Evolutionary conservation across 2,888 invertebrate species (phyloP), one percentile per base, ranked within the genome.

Genomic region (Euzophera pinguis): DNA sequence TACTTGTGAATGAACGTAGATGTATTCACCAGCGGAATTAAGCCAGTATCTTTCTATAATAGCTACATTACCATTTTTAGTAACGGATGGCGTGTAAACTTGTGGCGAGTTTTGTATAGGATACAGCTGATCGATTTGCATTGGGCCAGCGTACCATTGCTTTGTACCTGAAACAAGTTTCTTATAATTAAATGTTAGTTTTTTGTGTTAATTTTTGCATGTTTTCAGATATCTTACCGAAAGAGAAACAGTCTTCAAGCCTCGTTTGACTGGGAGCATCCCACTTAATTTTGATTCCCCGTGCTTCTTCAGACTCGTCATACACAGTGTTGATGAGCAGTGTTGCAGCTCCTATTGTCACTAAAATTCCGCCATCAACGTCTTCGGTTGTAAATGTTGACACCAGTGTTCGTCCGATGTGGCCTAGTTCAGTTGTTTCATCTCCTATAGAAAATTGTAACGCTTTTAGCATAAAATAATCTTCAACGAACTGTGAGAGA

Each of bases 131-230:
- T 88, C 64, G 0, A 88, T 73, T 56, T 91, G 84, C 83, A 94
- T 92, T 0, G 93, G 93, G 0, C 94, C 94, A 0, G 92, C 94
- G 63, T 92, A 95, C 95, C 95, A 95, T 59, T 93, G 90, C 7
- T 83, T 81, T 4, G 69, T 58, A 50, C 84, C 89, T 53, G 5
- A 71, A 39, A 39, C 6, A 39, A 14, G 1, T n/a, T n/a, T n/a
- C n/a, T n/a, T n/a, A n/a, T n/a, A n/a, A n/a, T n/a, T n/a, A n/a
- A n/a, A n/a, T n/a, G n/a, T n/a, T n/a, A n/a, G n/a, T n/a, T n/a
- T n/a, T n/a, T n/a, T n/a, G n/a, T n/a, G n/a, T n/a, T n/a, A n/a
- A n/a, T n/a, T n/a, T n/a, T n/a, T n/a, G n/a, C n/a, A n/a, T n/a
- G n/a, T n/a, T n/a, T n/a, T n/a, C n/a, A 10, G 2, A 34, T 10